Evolutionary conservation across 1,140 invertebrate genomes (phyloP).

Genomic region (Drosophila ficusphila): DNA sequence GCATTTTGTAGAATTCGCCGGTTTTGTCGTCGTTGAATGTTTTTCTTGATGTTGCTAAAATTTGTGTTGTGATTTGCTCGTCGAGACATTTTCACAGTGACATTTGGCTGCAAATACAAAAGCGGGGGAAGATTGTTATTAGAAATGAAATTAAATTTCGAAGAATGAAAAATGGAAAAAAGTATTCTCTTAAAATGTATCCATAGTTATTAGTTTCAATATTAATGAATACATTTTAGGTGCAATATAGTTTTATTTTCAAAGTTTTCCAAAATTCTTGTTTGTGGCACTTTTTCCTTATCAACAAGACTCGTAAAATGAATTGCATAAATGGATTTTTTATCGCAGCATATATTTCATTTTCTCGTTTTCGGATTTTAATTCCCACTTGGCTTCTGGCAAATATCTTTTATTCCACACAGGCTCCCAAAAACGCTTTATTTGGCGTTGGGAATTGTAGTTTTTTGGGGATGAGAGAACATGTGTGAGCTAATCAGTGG

Average conservation of each 20-base stretch:
- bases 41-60: constrained; percentile 36
- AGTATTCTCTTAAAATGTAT: no score
- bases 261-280: neutral
- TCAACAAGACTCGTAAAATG: constrained; percentile 20
- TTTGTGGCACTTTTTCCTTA: constrained; percentile 10
- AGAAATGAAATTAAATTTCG: neutral
- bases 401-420: constrained; percentile 16
- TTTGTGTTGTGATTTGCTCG: constrained; percentile 52
- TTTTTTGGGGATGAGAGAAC: neutral
- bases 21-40: constrained; percentile 45
- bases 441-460: neutral
- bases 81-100: constrained; percentile 76
- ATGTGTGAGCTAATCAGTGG: neutral
- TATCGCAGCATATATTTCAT: constrained; percentile 15
- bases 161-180: neutral
- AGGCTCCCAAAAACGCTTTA: neutral
- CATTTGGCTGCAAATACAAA: constrained; percentile 66
- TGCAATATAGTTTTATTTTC: neutral
- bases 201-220: neutral
- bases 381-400: constrained; percentile 39
- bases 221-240: neutral
- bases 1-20: constrained; percentile 61
- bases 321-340: constrained; percentile 24
- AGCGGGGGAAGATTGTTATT: neutral
- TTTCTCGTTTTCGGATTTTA: neutral